Conservation (phyloP, 2,797 vertebrate genomes). For the Urosaurus nigricauda region DNA sequence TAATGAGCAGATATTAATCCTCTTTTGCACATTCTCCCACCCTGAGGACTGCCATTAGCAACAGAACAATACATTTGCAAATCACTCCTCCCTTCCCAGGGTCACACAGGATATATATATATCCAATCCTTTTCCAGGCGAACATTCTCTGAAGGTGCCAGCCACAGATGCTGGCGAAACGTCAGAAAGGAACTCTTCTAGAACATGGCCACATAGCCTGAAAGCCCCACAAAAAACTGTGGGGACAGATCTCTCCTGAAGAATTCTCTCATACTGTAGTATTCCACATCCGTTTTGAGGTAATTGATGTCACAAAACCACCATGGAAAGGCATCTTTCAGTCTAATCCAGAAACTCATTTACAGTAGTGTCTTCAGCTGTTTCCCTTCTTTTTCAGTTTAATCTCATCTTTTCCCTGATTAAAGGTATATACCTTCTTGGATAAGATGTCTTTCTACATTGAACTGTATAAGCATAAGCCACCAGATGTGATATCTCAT, state of each 20-base stretch:
- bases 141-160: too few relatives aligned
- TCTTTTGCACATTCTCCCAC: too few relatives aligned
- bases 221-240: too few relatives aligned
- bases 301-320: not conserved
- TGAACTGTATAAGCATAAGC: constrained; percentile 93
- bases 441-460: constrained; percentile 99
- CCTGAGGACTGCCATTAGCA: too few relatives aligned
- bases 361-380: fast-evolving
- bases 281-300: not conserved
- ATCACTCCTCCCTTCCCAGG: too few relatives aligned
- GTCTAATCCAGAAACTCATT: not conserved
- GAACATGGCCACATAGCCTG: too few relatives aligned
- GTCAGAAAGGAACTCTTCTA: too few relatives aligned
- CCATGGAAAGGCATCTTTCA: not conserved
- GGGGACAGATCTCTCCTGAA: not conserved
- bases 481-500: constrained; percentile 90
- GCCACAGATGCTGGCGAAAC: too few relatives aligned
- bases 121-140: too few relatives aligned
- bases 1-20: too few relatives aligned
- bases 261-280: not conserved
- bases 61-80: too few relatives aligned
- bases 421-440: constrained; percentile 95
- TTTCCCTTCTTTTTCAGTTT: not conserved
- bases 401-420: constrained; percentile 28
- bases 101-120: too few relatives aligned